Percentiles rank a stretch among this genome's conserved stretches.
Evolutionary conservation across 1,140 invertebrate species (phyloP).

Genomic region (Polypedilum pembai): DNA sequence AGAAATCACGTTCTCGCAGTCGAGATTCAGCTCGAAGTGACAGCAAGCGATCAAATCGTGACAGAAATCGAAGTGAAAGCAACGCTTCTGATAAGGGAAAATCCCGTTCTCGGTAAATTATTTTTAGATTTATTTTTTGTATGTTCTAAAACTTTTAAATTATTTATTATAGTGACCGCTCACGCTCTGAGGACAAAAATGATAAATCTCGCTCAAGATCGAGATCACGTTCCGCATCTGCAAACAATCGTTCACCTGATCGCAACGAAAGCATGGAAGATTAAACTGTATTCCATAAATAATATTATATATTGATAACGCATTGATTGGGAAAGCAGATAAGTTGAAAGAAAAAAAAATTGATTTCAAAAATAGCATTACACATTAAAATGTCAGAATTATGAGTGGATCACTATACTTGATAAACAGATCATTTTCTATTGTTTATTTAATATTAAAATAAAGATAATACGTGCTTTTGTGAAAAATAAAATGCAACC

Average conservation of each 20-base stretch:
- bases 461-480: too few relatives aligned
- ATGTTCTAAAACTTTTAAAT: background rate
- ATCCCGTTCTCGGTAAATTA: constrained; percentile 15
- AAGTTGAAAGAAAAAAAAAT: background rate
- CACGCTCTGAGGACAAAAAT: constrained; percentile 14
- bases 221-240: background rate
- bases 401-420: too few relatives aligned
- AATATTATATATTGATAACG: background rate
- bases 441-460: too few relatives aligned
- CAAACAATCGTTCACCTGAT: background rate
- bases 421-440: too few relatives aligned
- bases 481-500: too few relatives aligned
- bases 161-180: background rate
- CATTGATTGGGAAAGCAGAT: background rate
- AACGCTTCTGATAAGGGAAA: constrained; percentile 3
- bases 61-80: background rate
- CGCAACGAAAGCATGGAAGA: constrained; percentile 23
- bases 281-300: background rate
- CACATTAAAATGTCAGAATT: too few relatives aligned
- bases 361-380: background rate
- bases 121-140: background rate
- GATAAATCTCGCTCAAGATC: background rate
- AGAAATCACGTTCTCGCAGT: background rate
- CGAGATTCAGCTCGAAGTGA: constrained; percentile 12
- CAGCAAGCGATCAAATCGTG: constrained; percentile 7